Evolutionary conservation across 23 tunicate genomes (phyloP), one percentile per base, ranked within the genome.

Genomic region (Styela clava): DNA sequence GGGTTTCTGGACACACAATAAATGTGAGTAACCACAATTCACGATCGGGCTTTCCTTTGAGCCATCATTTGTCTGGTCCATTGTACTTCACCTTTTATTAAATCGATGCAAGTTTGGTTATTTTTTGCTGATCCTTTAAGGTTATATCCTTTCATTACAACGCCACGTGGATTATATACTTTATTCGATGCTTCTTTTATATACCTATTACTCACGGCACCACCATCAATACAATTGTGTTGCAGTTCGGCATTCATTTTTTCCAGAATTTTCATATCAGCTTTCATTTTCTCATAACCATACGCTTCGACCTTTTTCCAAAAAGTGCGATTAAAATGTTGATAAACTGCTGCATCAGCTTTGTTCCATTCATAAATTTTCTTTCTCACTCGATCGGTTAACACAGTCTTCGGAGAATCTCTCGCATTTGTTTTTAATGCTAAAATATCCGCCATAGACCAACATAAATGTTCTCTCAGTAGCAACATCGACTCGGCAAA

Each of bases 401-500:
- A 36, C 31, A 56, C 61, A 2, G 67, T 52, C 19, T 34, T 61
- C 1, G 36, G 25, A 29, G 33, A 20, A 16, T 25, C 20, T 81
- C 90, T 86, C 30, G 97, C 74, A 74, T 91, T 91, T n/a, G 79
- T 16, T 30, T 36, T 74, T 20, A 91, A 64, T 24, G 68, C 73
- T 30, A 36, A 61, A 27, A 86, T 68, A 28, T 91, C 97, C 2
- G 35, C 73, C 52, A 91, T 30, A 1, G 74, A 62, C 81, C 85
- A 68, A 62, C 97, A 86, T 16, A 91, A 69, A 24, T 74, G 51
- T 19, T 91, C 90, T 63, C 80, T 91, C 78, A 91, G 63, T 1
- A 91, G 33, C 27, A 91, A 65, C 79, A 91, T 51, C 3, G 97
- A 91, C 64, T 80, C 84, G 24, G 85, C 89, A 31, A 91, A 91